Evolutionary conservation across 2,888 invertebrate species (phyloP), one percentile per base, ranked within the genome.

Genomic region (Fissipunctia ypsillon): DNA sequence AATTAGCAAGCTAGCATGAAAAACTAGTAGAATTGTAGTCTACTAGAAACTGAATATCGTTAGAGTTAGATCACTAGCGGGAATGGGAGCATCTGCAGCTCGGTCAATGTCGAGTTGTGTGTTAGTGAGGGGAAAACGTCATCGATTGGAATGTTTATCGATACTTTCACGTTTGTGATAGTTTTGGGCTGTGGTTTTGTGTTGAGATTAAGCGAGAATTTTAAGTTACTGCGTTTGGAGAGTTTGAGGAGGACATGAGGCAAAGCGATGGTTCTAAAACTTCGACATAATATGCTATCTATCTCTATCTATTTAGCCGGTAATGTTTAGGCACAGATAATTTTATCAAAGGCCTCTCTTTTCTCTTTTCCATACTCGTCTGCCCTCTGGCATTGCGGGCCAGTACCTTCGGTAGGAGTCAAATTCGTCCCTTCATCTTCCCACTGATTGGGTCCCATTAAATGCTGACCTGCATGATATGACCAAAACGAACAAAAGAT

Each of bases 91-190:
- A 80, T 69, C 76, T 50, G 43, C 59, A 70, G 54, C 77, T n/a
- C n/a, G 88, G 88, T 88, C 87, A 87, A 87, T 88, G 88, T 80
- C 87, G 79, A 80, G 25, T 41, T 45, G n/a, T 60, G 28, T 48
- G 56, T 19, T 76, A 82, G 85, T 61, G 83, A 76, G 2, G 71
- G 22, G 52, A 66, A 48, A 38, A 41, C 9, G 19, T 25, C n/a
- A 6, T 7, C 3, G 0, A 19, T 16, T 43, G 16, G 59, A 54
- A 45, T 56, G 7, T 41, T 25, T 73, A 22, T 76, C 76, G 76
- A 80, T 80, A 45, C 9, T 66, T 65, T 35, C 16, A 75, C 19
- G 16, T 28, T 50, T 28, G 22, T 38, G 12, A 25, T 22, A 63
- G 61, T 9, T 45, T 28, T 14, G 14, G 14, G 14, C 1, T 22